Evolutionary conservation across 1,140 invertebrate genomes (phyloP).

Genomic region (Apis dorsata): DNA sequence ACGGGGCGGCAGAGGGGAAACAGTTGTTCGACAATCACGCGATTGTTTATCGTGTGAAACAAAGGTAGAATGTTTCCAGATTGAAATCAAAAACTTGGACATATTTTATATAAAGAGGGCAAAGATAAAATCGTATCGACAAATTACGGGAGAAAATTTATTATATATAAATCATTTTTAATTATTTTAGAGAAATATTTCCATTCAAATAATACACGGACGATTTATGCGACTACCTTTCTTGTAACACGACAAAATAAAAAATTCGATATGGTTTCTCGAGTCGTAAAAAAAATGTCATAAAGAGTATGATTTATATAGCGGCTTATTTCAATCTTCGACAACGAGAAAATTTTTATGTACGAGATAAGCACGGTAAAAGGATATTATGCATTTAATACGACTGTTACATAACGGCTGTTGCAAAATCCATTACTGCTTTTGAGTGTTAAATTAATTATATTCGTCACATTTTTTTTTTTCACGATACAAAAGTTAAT

Average conservation of each 20-base stretch:
- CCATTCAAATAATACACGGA: too few species aligned
- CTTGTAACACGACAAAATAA: background rate
- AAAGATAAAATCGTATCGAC: too few species aligned
- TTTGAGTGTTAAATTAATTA: background rate
- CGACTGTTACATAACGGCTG: background rate
- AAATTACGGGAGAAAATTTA: too few species aligned
- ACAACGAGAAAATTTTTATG: background rate
- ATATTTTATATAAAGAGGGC: too few species aligned
- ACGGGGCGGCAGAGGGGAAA: constrained; percentile 59
- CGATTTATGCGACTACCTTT: background rate
- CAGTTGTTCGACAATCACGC: constrained; percentile 74
- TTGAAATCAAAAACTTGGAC: too few species aligned
- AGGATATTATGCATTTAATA: background rate
- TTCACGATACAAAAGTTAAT: background rate
- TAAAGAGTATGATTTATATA: background rate
- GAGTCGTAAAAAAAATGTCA: background rate
- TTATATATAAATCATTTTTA: too few species aligned
- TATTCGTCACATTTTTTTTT: background rate
- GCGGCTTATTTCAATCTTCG: background rate
- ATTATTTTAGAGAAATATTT: too few species aligned
- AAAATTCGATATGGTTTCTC: background rate
- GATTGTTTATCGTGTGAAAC: constrained; percentile 72
- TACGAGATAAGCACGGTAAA: background rate
- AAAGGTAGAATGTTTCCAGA: constrained; percentile 61
- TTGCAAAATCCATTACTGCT: background rate